Conservation (phyloP, 2,797 vertebrate genomes). For the Trichosurus vulpecula region DNA sequence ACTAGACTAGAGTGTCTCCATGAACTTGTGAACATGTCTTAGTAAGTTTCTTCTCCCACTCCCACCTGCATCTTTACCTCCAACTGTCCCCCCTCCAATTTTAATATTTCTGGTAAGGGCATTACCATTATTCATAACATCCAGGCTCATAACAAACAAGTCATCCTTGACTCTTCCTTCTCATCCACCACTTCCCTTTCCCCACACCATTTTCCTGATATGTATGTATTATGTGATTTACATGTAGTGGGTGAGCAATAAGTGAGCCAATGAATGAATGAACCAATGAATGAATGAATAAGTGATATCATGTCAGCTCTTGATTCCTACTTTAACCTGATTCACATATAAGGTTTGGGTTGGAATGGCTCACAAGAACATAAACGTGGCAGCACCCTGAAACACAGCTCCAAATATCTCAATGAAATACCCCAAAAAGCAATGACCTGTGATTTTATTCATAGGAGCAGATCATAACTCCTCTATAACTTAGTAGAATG, state of each 20-base stretch:
- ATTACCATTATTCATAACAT: background rate
- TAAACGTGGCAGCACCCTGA: background rate
- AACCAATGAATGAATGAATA: background rate
- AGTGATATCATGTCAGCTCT: background rate
- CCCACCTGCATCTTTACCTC: background rate
- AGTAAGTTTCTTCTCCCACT: background rate
- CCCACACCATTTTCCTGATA: background rate
- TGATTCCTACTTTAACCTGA: background rate
- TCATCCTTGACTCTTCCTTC: background rate
- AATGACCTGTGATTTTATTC: background rate
- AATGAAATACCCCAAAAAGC: background rate
- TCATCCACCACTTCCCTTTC: background rate
- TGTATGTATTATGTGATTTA: background rate
- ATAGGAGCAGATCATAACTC: background rate
- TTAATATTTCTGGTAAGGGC: background rate
- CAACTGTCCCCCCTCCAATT: background rate
- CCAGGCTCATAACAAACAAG: background rate
- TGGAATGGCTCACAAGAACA: background rate
- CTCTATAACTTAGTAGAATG: background rate
- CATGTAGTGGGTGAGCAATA: background rate
- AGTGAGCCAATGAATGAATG: background rate
- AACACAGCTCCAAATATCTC: background rate
- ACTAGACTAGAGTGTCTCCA: background rate
- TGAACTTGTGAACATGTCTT: background rate
- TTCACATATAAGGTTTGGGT: background rate